Evolutionary conservation across 2,797 vertebrate species (phyloP), one percentile per base, ranked within the genome.

Genomic region (Poecilia velifera): DNA sequence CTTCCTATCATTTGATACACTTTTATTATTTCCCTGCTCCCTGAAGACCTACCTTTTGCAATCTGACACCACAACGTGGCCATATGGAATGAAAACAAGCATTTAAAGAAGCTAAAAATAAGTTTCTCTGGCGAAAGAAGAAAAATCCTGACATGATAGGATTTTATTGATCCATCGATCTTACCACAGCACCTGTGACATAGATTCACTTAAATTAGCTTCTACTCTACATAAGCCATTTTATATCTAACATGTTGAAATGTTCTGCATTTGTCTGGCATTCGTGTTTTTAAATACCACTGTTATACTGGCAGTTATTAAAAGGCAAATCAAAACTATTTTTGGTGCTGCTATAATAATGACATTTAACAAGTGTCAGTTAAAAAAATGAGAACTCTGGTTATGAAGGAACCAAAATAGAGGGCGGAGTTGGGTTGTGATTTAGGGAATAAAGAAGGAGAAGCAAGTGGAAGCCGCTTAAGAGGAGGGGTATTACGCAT

Each of bases 391-490:
- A 81, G 46, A 82, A 66, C 9, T 25, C 0, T 46, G 72, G 55
- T 76, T 84, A 86, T 87, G 88, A 85, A 80, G 78, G 82, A 77
- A 55, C 28, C 66, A 74, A 88, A 57, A 22, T 86, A 22, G 68
- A 0, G 20, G n/a, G 45, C 18, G n/a, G 13, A 83, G 82, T 86
- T 72, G 75, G 77, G 74, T 76, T 73, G 72, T 87, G 86, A 87
- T 90, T 85, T 86, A 90, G 62, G 70, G 74, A 74, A 16, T 31
- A 41, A 25, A 71, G 57, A 66, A 53, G 72, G 34, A 46, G n/a
- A n/a, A n/a, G 74, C 71, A 84, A 91, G 86, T 87, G 81, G 86
- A 88, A 86, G 79, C 71, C 51, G 76, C 84, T 90, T 85, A 45
- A 86, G 79, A 80, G 79, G 76, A 84, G 62, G 64, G 79, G 59